Base-by-base conservation (phyloP, 2,888 invertebrate species). In the Heliconius erato region DNA sequence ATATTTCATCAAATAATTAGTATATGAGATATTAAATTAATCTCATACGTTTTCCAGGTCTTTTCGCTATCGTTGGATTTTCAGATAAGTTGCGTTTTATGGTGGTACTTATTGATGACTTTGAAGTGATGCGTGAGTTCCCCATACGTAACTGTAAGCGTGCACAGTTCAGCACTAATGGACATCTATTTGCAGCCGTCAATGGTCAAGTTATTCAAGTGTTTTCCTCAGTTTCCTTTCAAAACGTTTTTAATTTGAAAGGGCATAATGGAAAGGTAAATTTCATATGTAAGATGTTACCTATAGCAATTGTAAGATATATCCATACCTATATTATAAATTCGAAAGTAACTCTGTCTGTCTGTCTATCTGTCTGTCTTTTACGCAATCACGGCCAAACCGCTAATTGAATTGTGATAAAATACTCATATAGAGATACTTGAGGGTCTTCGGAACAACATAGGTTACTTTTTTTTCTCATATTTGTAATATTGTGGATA, bases 171-270 rank as follows among this genome's bases (percentile, higher is more conserved):
- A 98, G 99, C 88, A 97, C 97, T 82, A 97, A 98, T 87, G 99
- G 99, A 0, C 98, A 99, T 87, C 91, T 98, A n/a, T 98, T 99
- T 92, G 99, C 98, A 0, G 98, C 98, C 16, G 98, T 98, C 9
- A 98, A 98, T 88, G 98, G 97, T 59, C 98, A 98, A 91, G 96
- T 98, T n/a, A 98, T 99, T 76, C 97, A 98, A 90, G 96, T 99
- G 9, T 98, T 98, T 89, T 98, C 98, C 0, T 97, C 98, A 0
- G 97, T 98, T 11, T 98, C 97, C 14, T 98, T 99, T 90, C 97
- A 97, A 83, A 97, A 97, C 88, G 92, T 98, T 77, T 97, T 96
- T 86, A 97, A 97, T 88, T 95, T 98, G 83, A 98, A 98, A 94
- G 99, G 98, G 0, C 98, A 98, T 89, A 98, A 97, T 87, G 98